These are phyloP conservation scores for Nymphalis urticae DNA, from an alignment of 2,888 invertebrate genomes.

Conservation along the genomic window DNA sequence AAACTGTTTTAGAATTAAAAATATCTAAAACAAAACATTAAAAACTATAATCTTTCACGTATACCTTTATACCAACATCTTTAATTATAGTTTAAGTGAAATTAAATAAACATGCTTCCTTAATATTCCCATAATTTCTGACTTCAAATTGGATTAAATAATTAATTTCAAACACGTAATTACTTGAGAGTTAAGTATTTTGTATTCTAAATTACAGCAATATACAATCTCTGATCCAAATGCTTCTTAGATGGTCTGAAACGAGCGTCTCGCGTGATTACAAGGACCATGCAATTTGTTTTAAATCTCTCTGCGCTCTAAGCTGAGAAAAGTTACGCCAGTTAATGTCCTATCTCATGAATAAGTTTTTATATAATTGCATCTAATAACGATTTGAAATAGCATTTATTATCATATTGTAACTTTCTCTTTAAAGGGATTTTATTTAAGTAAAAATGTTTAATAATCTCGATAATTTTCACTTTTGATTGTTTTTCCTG, in stretches of 20 bases:
- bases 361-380: neutral
- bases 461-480: too few species aligned
- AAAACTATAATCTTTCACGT: too few species aligned
- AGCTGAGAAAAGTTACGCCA: conserved; percentile 13
- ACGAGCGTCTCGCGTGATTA: conserved; percentile 34
- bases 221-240: conserved; percentile 19
- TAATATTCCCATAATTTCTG: neutral
- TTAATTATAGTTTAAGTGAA: too few species aligned
- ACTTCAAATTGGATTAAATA: neutral
- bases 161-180: neutral
- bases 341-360: conserved; percentile 4
- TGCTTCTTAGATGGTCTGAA: conserved; percentile 24
- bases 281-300: conserved; percentile 27
- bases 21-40: too few species aligned
- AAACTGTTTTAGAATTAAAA: too few species aligned
- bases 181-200: neutral
- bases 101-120: too few species aligned
- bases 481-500: too few species aligned
- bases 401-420: too few species aligned
- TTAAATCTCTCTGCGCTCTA: conserved; percentile 23
- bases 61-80: too few species aligned
- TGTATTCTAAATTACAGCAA: conserved; percentile 12
- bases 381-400: neutral
- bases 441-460: too few species aligned
- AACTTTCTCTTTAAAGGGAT: too few species aligned